These are phyloP conservation scores for Melanotaenia boesemani DNA, from an alignment of 2,797 vertebrate species.

Conservation along the genomic window DNA sequence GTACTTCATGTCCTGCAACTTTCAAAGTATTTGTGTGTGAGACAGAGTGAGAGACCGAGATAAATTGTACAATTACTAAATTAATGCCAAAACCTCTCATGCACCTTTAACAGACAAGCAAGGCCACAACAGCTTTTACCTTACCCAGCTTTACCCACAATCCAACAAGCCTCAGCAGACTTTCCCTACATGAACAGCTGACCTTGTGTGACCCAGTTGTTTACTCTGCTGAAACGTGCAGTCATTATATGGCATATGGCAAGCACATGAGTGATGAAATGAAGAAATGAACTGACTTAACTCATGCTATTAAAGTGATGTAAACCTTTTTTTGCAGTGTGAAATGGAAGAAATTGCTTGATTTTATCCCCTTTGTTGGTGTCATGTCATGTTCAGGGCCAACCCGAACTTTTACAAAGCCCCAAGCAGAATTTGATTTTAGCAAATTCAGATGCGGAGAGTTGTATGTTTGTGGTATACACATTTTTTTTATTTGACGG, in stretches of 20 bases:
- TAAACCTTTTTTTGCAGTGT: too few relatives aligned
- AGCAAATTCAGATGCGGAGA: too few relatives aligned
- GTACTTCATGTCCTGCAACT: slow-evolving; percentile 42
- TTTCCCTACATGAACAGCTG: slow-evolving; percentile 16
- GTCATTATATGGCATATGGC: not conserved
- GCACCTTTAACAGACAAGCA: slow-evolving; percentile 42
- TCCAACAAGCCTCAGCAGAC: slow-evolving; percentile 34
- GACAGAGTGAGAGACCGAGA: slow-evolving; percentile 28
- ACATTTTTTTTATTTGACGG: too few relatives aligned
- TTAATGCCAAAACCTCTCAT: slow-evolving; percentile 29
- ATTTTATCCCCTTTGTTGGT: too few relatives aligned
- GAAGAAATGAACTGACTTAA: too few relatives aligned
- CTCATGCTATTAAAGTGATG: too few relatives aligned
- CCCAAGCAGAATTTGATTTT: too few relatives aligned
- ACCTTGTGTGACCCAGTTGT: slow-evolving; percentile 44
- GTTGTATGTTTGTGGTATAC: too few relatives aligned
- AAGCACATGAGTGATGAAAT: not conserved
- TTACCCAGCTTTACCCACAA: slow-evolving; percentile 36
- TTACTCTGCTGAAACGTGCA: slow-evolving; percentile 16
- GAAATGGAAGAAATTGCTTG: too few relatives aligned
- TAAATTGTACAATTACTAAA: slow-evolving; percentile 59
- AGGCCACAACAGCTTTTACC: slow-evolving; percentile 10
- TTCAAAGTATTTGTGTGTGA: slow-evolving; percentile 32
- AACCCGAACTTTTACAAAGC: too few relatives aligned
- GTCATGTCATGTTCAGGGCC: too few relatives aligned